Base-by-base conservation (phyloP, 2,888 invertebrate species). In the Leistus spinibarbis region DNA sequence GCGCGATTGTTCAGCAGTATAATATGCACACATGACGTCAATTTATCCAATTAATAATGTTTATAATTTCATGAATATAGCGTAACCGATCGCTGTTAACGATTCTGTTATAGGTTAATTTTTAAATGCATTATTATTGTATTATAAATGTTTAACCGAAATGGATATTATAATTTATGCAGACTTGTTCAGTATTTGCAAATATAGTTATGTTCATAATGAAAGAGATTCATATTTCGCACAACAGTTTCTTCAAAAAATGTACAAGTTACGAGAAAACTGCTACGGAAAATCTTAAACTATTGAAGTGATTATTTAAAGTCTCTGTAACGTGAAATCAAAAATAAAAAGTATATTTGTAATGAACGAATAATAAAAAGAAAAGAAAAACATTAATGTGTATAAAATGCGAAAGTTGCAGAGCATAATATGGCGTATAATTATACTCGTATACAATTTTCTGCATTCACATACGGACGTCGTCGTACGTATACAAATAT, bases 371-470 rank as follows among this genome's bases (percentile, higher is more conserved):
- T 7, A 24, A 24, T 24, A 4, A 0, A 40, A 40, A 40, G 13
- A 2, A 40, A 2, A 10, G 1, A 40, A 40, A 40, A 40, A 40
- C 40, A 40, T 7, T 40, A 40, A n/a, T n/a, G n/a, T n/a, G n/a
- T n/a, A 56, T 69, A 20, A 40, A 62, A 60, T 60, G 40, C 60
- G 24, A 62, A 63, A 70, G 22, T 70, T 70, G 23, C 10, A n/a
- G 16, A 57, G 54, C 22, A 60, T 53, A 16, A 54, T 53, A 19
- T n/a, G n/a, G n/a, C 19, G 20, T 40, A 17, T 40, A 54, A 57
- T 22, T 66, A n/a, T n/a, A n/a, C n/a, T n/a, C n/a, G n/a, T 13
- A 66, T 53, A 62, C 53, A 70, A 40, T 16, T 69, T 56, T 27
- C 56, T 17, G 60, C 63, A 54, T 70, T 70, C 63, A 62, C 27